Percentiles rank a stretch among this genome's conserved stretches.
phyloP scores from a whole-genome alignment of 1,140 invertebrate species.

The Aradophagus sp. region DNA sequence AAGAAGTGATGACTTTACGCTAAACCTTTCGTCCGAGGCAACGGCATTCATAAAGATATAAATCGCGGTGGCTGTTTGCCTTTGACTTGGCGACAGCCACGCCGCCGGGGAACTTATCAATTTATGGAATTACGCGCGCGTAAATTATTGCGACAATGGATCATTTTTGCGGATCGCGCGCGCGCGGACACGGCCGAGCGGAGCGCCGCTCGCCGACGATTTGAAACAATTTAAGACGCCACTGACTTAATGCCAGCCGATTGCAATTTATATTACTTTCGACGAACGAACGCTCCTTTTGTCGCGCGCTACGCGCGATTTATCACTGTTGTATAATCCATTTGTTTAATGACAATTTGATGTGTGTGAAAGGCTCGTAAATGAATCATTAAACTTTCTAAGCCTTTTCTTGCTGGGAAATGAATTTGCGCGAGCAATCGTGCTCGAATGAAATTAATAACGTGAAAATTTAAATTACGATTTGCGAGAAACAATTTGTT shows the following conservation, averaged over 20 bases:
- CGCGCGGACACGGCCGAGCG: conserved; percentile 23
- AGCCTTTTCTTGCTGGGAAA: too few relatives aligned
- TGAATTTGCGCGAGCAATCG: too few relatives aligned
- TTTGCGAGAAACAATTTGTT: too few relatives aligned
- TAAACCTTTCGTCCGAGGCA: conserved; percentile 40
- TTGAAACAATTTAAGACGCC: conserved; percentile 40
- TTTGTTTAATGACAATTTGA: conserved; percentile 11
- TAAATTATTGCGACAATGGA: conserved; percentile 52
- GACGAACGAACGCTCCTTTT: conserved; percentile 31
- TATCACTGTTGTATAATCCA: conserved; percentile 1
- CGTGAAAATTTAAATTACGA: too few relatives aligned
- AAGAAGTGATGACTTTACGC: conserved; percentile 58
- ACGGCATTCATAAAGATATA: conserved; percentile 58
- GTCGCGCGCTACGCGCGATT: conserved; percentile 10
- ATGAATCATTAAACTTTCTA: too few relatives aligned
- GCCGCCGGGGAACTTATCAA: conserved; percentile 40
- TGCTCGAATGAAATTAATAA: too few relatives aligned
- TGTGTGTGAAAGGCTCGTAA: too few relatives aligned
- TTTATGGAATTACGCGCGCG: conserved; percentile 47
- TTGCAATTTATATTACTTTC: conserved; percentile 39
- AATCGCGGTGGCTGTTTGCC: conserved; percentile 50
- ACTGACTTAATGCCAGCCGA: conserved; percentile 30
- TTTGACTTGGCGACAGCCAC: conserved; percentile 25
- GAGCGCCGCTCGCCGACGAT: conserved; percentile 28
- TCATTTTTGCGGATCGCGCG: conserved; percentile 24